Evolutionary conservation across 2,888 invertebrate genomes (phyloP), one percentile per base, ranked within the genome.

Genomic region (Entomobrya multifasciata): DNA sequence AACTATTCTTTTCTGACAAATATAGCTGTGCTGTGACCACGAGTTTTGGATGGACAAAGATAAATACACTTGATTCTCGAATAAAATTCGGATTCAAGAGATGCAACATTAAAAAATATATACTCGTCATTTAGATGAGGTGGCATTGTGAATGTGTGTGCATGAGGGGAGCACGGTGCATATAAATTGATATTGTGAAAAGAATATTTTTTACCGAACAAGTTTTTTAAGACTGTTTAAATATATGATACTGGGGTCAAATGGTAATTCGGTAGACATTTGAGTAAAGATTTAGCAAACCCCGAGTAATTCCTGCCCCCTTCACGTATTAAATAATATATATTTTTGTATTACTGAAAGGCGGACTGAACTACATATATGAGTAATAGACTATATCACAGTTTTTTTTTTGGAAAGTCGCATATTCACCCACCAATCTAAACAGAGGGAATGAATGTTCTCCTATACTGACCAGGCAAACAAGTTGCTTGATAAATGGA

Each of bases 121-220:
- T 6, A 60, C 60, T 77, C 77, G 13, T 77, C 77, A 36, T 36
- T 36, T n/a, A n/a, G n/a, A n/a, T n/a, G n/a, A 44, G 20, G 77
- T 44, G 22, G 44, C 20, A 60, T 60, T 60, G 36, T 77, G 77
- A 15, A 77, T 77, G 60, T 25, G 36, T 6, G 8, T 36, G 36
- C 36, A 36, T 60, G 13, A 60, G 25, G 60, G n/a, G 25, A 0
- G n/a, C 25, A 60, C 60, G 17, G 15, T 55, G 13, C 17, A 17
- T n/a, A n/a, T n/a, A 27, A 15, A 60, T 60, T 47, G 36, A 1
- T 76, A 22, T 15, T 20, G 6, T 52, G n/a, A n/a, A 52, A 8
- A 52, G 20, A 17, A 52, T 17, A 15, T 47, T 47, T 47, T 47
- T 47, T n/a, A n/a, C n/a, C n/a, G n/a, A n/a, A n/a, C n/a, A n/a